phyloP scores from a whole-genome alignment of 2,797 vertebrate genomes.

The Yasuhikotakia modesta region DNA sequence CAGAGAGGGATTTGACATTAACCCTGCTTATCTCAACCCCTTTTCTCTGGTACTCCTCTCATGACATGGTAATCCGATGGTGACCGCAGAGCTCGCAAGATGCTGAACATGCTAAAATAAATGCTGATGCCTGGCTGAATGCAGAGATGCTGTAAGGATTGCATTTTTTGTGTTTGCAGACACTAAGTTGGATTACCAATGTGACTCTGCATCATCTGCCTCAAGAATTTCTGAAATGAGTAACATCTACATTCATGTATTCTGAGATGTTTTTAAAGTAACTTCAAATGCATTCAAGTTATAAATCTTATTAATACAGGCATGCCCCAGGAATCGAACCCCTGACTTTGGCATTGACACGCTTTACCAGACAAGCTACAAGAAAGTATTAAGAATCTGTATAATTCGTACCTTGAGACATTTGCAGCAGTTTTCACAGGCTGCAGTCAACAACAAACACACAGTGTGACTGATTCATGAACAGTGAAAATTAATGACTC shows the following conservation, averaged over 20 bases:
- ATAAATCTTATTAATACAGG: too few species aligned
- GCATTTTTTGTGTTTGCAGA: slow-evolving; percentile 1
- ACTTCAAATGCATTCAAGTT: not conserved
- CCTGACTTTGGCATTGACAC: too few species aligned
- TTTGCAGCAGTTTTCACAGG: too few species aligned
- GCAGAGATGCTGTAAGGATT: slow-evolving; percentile 23
- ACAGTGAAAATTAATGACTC: too few species aligned
- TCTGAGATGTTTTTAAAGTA: not conserved
- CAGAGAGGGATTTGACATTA: slow-evolving; percentile 51
- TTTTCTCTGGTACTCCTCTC: slow-evolving; percentile 48
- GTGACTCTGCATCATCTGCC: slow-evolving; percentile 74
- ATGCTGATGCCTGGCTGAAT: slow-evolving; percentile 19
- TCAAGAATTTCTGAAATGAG: not conserved
- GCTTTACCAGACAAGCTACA: too few species aligned
- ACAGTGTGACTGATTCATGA: too few species aligned
- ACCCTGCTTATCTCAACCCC: slow-evolving; percentile 53
- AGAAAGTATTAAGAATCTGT: too few species aligned
- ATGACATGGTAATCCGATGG: slow-evolving; percentile 40
- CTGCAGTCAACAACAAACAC: too few species aligned
- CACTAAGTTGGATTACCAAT: slow-evolving; percentile 11
- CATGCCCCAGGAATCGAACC: too few species aligned
- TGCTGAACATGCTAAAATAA: slow-evolving; percentile 28
- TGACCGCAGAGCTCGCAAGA: slow-evolving; percentile 42
- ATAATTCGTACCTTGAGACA: too few species aligned
- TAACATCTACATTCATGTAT: not conserved